Conservation (phyloP, 2,113 vertebrate genomes). For the Astur gentilis region DNA sequence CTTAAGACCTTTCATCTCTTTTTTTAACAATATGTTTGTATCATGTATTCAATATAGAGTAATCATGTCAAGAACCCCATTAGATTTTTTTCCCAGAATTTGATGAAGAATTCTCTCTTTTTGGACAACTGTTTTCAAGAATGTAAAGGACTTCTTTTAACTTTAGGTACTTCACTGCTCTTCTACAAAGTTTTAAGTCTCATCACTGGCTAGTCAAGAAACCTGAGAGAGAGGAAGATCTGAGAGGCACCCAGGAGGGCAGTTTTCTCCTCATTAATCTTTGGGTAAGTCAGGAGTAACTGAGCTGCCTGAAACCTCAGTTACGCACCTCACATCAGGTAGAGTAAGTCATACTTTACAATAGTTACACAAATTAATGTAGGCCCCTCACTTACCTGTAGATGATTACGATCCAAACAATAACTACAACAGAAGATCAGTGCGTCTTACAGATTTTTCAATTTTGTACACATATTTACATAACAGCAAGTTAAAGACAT, state of each 20-base stretch:
- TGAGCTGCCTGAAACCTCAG: not conserved
- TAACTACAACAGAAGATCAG: not conserved
- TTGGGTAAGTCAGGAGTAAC: not conserved
- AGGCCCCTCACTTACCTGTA: not conserved
- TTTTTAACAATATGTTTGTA: not conserved
- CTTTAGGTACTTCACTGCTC: not conserved
- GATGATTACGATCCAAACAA: not conserved
- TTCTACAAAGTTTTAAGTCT: not conserved
- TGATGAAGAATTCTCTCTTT: not conserved
- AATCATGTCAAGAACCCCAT: not conserved
- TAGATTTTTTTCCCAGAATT: not conserved
- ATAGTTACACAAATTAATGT: not conserved
- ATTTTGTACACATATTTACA: not conserved
- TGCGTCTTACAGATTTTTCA: not conserved
- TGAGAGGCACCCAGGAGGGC: not conserved
- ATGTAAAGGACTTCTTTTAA: not conserved
- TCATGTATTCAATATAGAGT: not conserved
- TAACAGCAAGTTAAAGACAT: not conserved
- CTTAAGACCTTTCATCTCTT: not conserved
- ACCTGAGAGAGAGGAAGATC: not conserved
- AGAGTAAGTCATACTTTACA: not conserved
- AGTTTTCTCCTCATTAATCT: not conserved
- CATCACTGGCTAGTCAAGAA: not conserved
- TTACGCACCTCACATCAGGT: not conserved
- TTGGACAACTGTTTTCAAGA: not conserved